Evolutionary conservation across 2,113 vertebrate species (phyloP).

Genomic region (Misgurnus anguillicaudatus): DNA sequence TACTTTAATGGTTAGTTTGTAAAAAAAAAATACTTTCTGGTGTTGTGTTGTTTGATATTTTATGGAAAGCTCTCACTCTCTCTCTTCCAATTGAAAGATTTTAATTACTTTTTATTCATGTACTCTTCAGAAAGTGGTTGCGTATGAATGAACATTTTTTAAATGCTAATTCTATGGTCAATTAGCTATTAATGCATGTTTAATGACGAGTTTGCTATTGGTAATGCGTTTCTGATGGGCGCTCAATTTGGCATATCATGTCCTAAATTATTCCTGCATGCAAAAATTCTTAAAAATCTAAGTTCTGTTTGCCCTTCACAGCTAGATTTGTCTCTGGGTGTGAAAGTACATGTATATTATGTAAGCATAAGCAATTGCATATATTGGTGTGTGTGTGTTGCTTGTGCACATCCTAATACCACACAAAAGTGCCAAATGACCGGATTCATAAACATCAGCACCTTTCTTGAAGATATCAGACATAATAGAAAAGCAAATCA

Average conservation of each 20-base stretch:
- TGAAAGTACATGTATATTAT: too few relatives aligned
- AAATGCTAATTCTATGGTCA: slow-evolving; percentile 13
- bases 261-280: slow-evolving; percentile 9
- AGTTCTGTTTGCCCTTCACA: slow-evolving; percentile 4
- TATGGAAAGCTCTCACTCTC: background rate
- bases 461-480: slow-evolving; percentile 27
- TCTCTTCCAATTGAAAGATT: background rate
- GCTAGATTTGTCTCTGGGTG: background rate
- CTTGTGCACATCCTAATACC: too few relatives aligned
- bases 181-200: slow-evolving; percentile 34
- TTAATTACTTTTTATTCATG: background rate
- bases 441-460: slow-evolving; percentile 21
- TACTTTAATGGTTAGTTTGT: too few relatives aligned
- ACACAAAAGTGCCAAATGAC: too few relatives aligned
- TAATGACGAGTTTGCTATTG: slow-evolving; percentile 36
- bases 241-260: slow-evolving; percentile 40
- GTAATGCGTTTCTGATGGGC: slow-evolving; percentile 46
- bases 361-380: background rate
- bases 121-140: background rate
- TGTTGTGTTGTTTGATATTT: background rate
- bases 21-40: too few relatives aligned
- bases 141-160: slow-evolving; percentile 2
- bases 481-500: slow-evolving; percentile 45
- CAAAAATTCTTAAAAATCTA: slow-evolving; percentile 11
- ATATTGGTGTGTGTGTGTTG: background rate